phyloP scores from a whole-genome alignment of 2,888 invertebrate genomes.

The Plagodis pulveraria region DNA sequence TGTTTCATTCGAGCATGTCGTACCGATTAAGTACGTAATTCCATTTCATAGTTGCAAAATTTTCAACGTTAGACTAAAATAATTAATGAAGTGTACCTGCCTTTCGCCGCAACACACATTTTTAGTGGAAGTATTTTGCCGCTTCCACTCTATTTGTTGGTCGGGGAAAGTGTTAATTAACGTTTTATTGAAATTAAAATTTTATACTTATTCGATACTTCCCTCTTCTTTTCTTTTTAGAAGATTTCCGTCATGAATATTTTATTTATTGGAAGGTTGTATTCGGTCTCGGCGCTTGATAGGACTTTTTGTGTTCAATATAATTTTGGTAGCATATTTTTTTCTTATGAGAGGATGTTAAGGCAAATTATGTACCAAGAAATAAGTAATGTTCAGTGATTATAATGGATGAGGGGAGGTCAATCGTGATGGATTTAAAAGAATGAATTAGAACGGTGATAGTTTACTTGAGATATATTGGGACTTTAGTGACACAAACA shows the following conservation, averaged over 20 bases:
- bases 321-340: neutral
- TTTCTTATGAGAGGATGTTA: too few species aligned
- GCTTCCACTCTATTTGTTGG: constrained; percentile 46
- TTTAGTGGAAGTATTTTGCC: neutral
- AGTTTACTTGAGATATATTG: too few species aligned
- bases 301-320: neutral
- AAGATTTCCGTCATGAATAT: constrained; percentile 12
- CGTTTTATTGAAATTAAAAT: constrained; percentile 38
- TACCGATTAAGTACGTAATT: constrained; percentile 33
- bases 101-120: constrained; percentile 27
- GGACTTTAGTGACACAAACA: too few species aligned
- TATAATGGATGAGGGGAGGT: too few species aligned
- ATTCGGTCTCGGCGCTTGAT: neutral
- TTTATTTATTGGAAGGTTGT: constrained; percentile 1
- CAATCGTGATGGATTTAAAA: too few species aligned
- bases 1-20: constrained; percentile 31
- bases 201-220: constrained; percentile 31
- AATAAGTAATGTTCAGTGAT: too few species aligned
- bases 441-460: too few species aligned
- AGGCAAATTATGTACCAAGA: too few species aligned
- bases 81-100: constrained; percentile 47
- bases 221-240: constrained; percentile 28
- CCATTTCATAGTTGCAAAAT: constrained; percentile 38
- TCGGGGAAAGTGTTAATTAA: constrained; percentile 43
- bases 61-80: constrained; percentile 46